Percentiles rank a stretch among this genome's conserved stretches.
Conservation (phyloP, 2,797 vertebrate species). For the Sebastes hopkinsi region DNA sequence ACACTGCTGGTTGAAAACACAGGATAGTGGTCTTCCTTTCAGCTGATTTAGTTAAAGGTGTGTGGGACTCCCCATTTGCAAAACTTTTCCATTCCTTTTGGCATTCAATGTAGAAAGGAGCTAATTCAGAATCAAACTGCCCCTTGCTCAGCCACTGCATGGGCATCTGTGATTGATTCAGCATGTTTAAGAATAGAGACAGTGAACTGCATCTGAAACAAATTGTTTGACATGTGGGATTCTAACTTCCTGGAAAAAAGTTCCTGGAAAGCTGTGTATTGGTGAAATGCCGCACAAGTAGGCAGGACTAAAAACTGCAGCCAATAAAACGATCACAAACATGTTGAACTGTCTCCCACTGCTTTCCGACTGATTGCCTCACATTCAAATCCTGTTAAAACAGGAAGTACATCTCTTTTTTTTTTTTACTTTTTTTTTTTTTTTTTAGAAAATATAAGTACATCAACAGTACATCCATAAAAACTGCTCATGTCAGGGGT, state of each 20-base stretch:
- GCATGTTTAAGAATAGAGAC: not conserved
- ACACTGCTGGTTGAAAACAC: not conserved
- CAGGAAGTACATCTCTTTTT: not conserved
- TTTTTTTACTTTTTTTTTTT: no score
- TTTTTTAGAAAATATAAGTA: no score
- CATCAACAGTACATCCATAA: no score
- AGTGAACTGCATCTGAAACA: not conserved
- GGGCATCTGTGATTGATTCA: not conserved
- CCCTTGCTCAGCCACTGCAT: not conserved
- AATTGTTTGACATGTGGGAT: not conserved
- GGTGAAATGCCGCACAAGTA: not conserved
- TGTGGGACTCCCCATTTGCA: no score
- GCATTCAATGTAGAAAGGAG: not conserved
- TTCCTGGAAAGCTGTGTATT: not conserved
- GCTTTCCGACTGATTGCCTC: not conserved
- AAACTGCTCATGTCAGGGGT: no score
- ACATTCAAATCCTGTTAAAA: no score
- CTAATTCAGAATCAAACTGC: not conserved
- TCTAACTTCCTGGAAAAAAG: not conserved
- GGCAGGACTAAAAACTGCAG: not conserved
- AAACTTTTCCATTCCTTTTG: not conserved
- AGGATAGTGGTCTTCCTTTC: not conserved
- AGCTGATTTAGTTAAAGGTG: not conserved
- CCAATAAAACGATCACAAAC: not conserved
- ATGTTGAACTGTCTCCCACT: not conserved